phyloP scores from a whole-genome alignment of 1,140 invertebrate species.

The Drosophila quadrilineata region DNA sequence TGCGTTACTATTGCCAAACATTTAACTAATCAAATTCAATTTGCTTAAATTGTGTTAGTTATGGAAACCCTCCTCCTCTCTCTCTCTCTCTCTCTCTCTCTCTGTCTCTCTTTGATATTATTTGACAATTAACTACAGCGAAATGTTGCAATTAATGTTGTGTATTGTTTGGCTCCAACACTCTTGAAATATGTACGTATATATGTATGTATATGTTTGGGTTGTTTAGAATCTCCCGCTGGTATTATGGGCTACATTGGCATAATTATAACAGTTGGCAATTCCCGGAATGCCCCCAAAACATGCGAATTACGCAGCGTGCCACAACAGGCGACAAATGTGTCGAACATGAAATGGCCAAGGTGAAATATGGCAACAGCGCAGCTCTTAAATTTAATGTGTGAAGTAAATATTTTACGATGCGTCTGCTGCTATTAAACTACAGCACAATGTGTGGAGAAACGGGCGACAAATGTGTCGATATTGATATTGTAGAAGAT shows the following conservation, averaged over 20 bases:
- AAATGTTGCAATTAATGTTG: constrained; percentile 70
- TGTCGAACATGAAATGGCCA: not conserved
- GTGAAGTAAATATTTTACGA: no score
- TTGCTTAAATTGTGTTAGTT: constrained; percentile 58
- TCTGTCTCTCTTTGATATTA: constrained; percentile 9
- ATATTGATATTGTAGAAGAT: no score
- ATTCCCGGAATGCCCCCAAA: constrained; percentile 46
- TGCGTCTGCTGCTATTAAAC: no score
- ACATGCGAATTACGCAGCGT: constrained; percentile 63
- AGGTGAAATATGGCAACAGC: no score
- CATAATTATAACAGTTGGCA: constrained; percentile 65
- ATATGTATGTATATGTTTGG: not conserved
- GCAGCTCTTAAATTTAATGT: no score
- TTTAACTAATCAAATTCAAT: constrained; percentile 64
- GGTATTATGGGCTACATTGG: constrained; percentile 45
- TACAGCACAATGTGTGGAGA: no score
- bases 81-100: not conserved
- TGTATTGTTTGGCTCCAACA: constrained; percentile 31
- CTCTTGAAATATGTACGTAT: not conserved
- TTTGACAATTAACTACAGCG: constrained; percentile 70
- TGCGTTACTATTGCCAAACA: constrained; percentile 29
- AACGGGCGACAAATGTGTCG: no score
- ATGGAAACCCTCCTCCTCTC: constrained; percentile 1
- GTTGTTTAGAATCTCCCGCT: constrained; percentile 30
- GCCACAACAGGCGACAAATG: constrained; percentile 42